Base-by-base conservation (phyloP, 2,888 invertebrate species). In the Adineta ricciae region DNA sequence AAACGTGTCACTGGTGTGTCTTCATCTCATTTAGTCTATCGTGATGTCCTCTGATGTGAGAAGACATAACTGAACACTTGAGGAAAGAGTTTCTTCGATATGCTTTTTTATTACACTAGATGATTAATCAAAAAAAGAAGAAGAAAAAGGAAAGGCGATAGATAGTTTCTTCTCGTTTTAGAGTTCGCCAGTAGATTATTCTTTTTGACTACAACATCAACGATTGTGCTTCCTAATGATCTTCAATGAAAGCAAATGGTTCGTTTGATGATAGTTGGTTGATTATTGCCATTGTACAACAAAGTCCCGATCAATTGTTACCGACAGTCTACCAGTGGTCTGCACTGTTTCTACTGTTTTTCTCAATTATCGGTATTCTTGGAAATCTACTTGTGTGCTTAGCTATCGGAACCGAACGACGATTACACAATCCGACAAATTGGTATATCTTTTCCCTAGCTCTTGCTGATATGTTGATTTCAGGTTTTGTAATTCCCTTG, bases 311-410 rank as follows among this genome's bases (percentile, higher is more conserved):
- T 64, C 16, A 14, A 64, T 16, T 32, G 19, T 64, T 36, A 64
- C 16, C 32, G 27, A 32, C 16, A 64, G 38, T 41, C 7, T 78
- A 84, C 21, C 7, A 56, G n/a, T 85, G 85, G 85, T 78, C 85
- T 19, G 72, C 84, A 36, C 27, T 86, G 27, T 83, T 86, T 64
- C 32, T 86, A 27, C 24, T 56, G 7, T 84, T 82, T 14, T 86
- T 86, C 46, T 38, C 73, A 36, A 27, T 86, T 84, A 32, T 84
- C 27, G 86, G 86, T 41, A 82, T 84, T 83, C n/a, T 95, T 86
- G 96, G 97, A 36, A 97, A 97, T 91, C 94, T 95, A 87, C 92
- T 97, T 86, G 97, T 97, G 88, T 96, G 96, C 90, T 92, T 97
- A 88, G 96, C 97, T 0, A 95, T 97, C 88, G 94, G 94, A 86